Evolutionary conservation across 2,797 vertebrate genomes (phyloP).

Genomic region (Chrysolophus pictus): DNA sequence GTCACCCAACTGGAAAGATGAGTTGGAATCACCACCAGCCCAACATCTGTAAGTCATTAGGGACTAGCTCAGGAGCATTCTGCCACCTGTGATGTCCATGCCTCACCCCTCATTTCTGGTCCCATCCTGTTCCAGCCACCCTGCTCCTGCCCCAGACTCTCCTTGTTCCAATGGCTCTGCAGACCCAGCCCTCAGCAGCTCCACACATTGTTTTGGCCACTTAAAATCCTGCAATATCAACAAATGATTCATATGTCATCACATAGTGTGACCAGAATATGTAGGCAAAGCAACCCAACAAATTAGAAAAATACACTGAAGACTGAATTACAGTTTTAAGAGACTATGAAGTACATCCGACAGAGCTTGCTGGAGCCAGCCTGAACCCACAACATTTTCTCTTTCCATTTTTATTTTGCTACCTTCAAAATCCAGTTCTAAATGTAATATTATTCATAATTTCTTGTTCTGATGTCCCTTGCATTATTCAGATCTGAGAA

Average conservation of each 20-base stretch:
- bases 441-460: background rate
- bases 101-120: background rate
- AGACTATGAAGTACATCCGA: background rate
- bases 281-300: background rate
- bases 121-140: background rate
- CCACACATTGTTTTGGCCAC: background rate
- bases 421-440: background rate
- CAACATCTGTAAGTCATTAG: background rate
- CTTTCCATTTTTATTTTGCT: background rate
- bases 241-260: background rate
- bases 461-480: background rate
- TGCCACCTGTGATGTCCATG: accelerated
- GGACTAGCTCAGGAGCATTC: background rate
- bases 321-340: background rate
- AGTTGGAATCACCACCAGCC: background rate
- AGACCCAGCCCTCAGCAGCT: background rate
- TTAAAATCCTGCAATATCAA: background rate
- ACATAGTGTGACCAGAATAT: background rate
- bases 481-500: background rate
- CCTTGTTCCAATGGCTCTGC: background rate
- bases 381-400: background rate
- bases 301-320: background rate
- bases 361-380: accelerated
- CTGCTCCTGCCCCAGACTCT: background rate
- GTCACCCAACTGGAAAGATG: background rate